Conservation (phyloP, 2,888 invertebrate genomes). For the Palloptera scutellata region DNA sequence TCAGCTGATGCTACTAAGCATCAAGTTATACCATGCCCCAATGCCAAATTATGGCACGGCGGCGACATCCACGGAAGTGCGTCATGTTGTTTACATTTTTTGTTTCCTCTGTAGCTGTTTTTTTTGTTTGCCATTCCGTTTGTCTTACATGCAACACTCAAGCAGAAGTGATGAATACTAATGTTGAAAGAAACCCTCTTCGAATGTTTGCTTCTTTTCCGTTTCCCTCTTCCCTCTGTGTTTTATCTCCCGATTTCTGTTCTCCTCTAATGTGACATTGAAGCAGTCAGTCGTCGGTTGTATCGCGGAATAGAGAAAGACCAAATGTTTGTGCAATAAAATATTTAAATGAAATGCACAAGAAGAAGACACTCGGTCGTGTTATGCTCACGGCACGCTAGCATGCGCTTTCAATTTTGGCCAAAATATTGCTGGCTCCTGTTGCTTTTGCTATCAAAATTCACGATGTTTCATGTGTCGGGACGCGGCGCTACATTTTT, state of each 20-base stretch:
- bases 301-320: no score
- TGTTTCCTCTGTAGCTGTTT: not conserved
- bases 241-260: no score
- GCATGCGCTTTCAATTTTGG: constrained; percentile 1
- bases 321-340: constrained; percentile 14
- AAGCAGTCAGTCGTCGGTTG: no score
- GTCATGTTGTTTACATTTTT: constrained; percentile 15
- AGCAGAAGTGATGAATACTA: constrained; percentile 16
- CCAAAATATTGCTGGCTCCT: not conserved
- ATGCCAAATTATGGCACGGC: no score
- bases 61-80: constrained; percentile 13
- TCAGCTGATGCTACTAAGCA: not conserved
- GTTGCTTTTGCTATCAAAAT: constrained; percentile 2
- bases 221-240: no score
- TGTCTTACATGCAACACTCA: constrained; percentile 1
- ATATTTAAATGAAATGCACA: constrained; percentile 24
- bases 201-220: no score
- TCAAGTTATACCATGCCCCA: no score
- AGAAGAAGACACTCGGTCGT: not conserved
- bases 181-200: no score
- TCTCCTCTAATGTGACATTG: no score
- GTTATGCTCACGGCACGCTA: not conserved
- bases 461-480: no score
- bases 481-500: no score
- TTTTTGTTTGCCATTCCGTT: no score